Percentiles rank a stretch among this genome's conserved stretches.
Evolutionary conservation across 2,113 vertebrate genomes (phyloP).

Genomic region (Tyto alba): DNA sequence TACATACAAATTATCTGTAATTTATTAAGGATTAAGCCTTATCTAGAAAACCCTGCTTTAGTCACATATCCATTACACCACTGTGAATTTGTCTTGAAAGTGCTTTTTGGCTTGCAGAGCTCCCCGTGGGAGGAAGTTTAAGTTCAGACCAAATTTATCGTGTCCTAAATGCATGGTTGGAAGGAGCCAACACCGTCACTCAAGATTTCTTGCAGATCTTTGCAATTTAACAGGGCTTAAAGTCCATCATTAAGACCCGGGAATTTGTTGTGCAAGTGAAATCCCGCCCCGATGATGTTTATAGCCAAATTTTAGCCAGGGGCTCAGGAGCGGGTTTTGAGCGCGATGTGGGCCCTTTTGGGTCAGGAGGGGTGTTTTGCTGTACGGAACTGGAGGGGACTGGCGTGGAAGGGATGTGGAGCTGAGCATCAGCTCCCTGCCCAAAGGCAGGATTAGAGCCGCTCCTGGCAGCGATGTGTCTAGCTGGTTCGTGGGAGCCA

Average conservation of each 20-base stretch:
- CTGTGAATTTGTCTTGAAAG: neutral
- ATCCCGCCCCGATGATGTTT: rapidly evolving
- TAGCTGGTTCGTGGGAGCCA: rapidly evolving
- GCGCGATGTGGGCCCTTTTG: rapidly evolving
- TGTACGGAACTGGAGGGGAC: too few species aligned
- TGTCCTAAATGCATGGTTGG: neutral
- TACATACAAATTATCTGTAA: constrained; percentile 5
- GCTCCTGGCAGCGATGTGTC: neutral
- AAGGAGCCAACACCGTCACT: neutral
- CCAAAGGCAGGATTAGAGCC: neutral
- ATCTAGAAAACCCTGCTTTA: neutral
- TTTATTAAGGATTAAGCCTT: constrained; percentile 23
- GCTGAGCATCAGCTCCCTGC: neutral
- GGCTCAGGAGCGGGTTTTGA: neutral
- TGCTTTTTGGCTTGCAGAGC: neutral
- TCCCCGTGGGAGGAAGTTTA: neutral
- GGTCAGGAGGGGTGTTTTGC: neutral
- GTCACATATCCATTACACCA: neutral
- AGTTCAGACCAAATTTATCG: constrained; percentile 2
- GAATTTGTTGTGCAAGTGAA: neutral
- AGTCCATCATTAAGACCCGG: neutral
- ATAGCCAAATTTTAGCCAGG: neutral
- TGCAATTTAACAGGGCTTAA: neutral
- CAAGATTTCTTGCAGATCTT: neutral
- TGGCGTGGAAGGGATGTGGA: neutral